phyloP scores from a whole-genome alignment of 2,797 vertebrate genomes.

The Falco peregrinus region DNA sequence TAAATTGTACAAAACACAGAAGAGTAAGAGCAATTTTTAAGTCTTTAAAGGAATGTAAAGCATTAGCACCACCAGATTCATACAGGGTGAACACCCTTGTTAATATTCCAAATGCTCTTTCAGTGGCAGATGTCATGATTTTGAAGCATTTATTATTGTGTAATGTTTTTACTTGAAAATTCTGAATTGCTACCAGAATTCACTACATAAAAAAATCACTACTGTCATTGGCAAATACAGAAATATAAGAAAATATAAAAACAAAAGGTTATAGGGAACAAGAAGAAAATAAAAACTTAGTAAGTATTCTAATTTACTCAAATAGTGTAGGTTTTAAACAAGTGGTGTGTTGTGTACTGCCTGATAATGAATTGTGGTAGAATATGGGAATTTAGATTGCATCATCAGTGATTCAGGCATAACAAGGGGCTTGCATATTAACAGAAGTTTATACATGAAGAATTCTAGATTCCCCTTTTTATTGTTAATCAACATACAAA shows the following conservation, averaged over 20 bases:
- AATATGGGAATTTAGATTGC: neutral
- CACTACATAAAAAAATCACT: neutral
- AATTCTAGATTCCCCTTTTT: neutral
- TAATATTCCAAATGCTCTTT: neutral
- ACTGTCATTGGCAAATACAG: neutral
- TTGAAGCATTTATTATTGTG: neutral
- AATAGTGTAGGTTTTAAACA: neutral
- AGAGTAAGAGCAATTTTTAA: neutral
- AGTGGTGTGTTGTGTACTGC: neutral
- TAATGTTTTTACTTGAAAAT: neutral
- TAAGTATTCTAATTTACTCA: neutral
- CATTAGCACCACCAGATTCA: neutral
- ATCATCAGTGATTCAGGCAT: neutral
- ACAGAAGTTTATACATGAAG: neutral
- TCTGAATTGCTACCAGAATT: neutral
- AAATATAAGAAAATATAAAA: neutral
- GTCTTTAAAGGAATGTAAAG: neutral
- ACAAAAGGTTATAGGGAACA: neutral
- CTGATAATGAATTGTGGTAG: neutral
- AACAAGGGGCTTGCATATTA: neutral
- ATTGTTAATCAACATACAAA: neutral
- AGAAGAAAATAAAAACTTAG: neutral
- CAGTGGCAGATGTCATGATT: neutral
- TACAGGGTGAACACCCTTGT: neutral
- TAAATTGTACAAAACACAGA: neutral